Percentiles rank a stretch among this genome's conserved stretches.
Evolutionary conservation across 2,113 vertebrate genomes (phyloP).

Genomic region (Periophthalmus modestus): DNA sequence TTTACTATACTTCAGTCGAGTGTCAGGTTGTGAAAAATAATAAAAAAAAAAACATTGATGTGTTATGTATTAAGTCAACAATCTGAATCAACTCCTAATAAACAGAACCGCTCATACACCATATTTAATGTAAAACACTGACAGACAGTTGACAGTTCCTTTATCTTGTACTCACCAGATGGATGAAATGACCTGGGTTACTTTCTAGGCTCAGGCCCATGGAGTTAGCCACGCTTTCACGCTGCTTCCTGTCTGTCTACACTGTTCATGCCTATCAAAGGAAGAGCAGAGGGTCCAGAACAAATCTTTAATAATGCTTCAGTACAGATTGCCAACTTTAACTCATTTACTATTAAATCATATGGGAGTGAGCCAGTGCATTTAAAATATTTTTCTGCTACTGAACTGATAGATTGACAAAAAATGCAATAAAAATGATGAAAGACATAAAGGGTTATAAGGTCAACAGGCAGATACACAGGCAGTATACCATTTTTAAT

Average conservation of each 20-base stretch:
- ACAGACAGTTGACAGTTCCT: not conserved
- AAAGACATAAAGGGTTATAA: not conserved
- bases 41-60: too few relatives aligned
- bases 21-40: too few relatives aligned
- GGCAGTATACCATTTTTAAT: not conserved
- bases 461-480: not conserved
- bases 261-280: not conserved
- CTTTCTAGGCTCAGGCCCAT: not conserved
- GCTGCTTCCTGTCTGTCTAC: slow-evolving; percentile 2
- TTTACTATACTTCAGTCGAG: too few relatives aligned
- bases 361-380: not conserved
- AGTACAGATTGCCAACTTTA: not conserved
- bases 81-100: too few relatives aligned
- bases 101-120: not conserved
- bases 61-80: too few relatives aligned
- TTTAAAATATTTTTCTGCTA: not conserved
- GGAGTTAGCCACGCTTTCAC: not conserved
- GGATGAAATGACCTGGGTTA: not conserved
- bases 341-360: not conserved
- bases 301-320: not conserved
- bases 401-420: not conserved
- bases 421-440: not conserved
- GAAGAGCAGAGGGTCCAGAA: not conserved
- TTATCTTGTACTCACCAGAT: not conserved
- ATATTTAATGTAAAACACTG: not conserved